Percentiles rank a stretch among this genome's conserved stretches.
phyloP scores from a whole-genome alignment of 2,113 vertebrate genomes.

The Tenrec ecaudatus region DNA sequence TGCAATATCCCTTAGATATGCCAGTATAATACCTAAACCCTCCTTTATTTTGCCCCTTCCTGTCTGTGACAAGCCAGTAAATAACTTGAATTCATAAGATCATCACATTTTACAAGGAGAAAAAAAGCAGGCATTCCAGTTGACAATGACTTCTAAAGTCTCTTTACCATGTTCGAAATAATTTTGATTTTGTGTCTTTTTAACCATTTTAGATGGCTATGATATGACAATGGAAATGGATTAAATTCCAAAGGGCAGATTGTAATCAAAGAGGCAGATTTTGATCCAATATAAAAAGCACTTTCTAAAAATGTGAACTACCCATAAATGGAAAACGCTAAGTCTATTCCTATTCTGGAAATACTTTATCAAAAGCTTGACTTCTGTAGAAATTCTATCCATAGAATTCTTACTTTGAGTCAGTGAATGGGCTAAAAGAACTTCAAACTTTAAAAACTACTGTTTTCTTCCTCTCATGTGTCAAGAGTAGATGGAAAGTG shows the following conservation, averaged over 20 bases:
- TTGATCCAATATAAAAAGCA: constrained; percentile 48
- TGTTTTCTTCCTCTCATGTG: neutral
- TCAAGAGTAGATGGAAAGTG: neutral
- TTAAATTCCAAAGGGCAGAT: constrained; percentile 53
- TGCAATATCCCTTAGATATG: no score
- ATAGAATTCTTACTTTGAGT: constrained; percentile 58
- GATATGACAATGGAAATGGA: constrained; percentile 34
- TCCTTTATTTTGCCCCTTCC: neutral
- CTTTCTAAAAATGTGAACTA: constrained; percentile 78
- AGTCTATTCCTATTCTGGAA: constrained; percentile 71
- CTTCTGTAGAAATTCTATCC: constrained; percentile 57
- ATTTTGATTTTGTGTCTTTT: constrained; percentile 18
- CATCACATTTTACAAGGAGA: neutral
- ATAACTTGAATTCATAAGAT: neutral
- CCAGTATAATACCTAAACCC: neutral
- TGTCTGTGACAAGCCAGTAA: neutral
- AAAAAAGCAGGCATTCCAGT: neutral
- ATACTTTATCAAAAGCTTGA: constrained; percentile 53
- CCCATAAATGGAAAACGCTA: constrained; percentile 78
- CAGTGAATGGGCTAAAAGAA: constrained; percentile 39
- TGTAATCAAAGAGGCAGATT: constrained; percentile 59
- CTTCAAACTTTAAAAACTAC: neutral
- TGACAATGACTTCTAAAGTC: neutral
- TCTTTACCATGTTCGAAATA: neutral
- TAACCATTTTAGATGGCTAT: constrained; percentile 19